Base-by-base conservation (phyloP, 1,140 invertebrate species). In the Nilaparvata lugens region DNA sequence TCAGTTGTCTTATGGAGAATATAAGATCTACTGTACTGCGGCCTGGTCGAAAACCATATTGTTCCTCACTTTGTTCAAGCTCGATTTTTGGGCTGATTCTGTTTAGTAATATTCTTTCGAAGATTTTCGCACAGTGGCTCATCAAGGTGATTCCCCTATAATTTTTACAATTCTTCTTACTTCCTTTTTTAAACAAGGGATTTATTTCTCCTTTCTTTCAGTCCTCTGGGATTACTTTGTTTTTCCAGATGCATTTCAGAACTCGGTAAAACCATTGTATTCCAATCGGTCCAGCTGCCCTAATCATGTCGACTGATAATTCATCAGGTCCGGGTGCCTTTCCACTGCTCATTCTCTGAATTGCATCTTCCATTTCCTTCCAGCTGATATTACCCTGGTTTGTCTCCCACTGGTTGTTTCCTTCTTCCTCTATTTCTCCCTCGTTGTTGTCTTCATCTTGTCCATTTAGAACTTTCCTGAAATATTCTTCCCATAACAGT, bases 391-490 rank as follows among this genome's bases (percentile, higher is more conserved):
- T 28, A 16, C 23, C 23, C 52, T 16, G 16, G 23, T 35, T 24
- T 54, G 21, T 25, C 23, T 54, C 16, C 52, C 23, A 54, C n/a
- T 54, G 16, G 52, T 23, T 48, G 45, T 48, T 48, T 48, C 45
- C 45, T 48, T 6, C 45, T 11, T 48, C n/a, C 16, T 6, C 14
- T 48, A 19, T 16, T 23, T 23, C 21, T 18, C 9, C 45, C 21
- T 48, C 45, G 9, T 19, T 48, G 45, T 48, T 48, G 21, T 23
- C 14, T 48, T 48, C 45, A 48, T 23, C 45, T 48, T 48, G 16
- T 23, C 52, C 23, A 14, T 18, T 54, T 21, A 54, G 23, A 54
- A 35, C 19, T 25, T 24, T 54, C 2, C 28, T 54, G 52, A 35
- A 54, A 18, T 54, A 24, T 54, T 54, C 16, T 21, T 48, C 45